Conservation (phyloP, 37 sponge, comb jelly and placozoan genomes). For the Agelas oroides region DNA sequence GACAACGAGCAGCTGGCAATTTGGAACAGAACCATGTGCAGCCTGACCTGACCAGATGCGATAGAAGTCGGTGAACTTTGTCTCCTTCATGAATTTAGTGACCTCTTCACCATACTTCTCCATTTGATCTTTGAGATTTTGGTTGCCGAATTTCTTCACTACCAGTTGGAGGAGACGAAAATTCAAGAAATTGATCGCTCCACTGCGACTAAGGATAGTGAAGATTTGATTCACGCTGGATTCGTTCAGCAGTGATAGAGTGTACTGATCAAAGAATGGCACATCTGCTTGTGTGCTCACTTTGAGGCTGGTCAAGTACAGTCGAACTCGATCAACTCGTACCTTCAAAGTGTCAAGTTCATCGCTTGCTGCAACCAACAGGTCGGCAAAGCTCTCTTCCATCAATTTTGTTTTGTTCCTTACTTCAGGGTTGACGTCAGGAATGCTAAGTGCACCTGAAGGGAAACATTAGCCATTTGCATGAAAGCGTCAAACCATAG, state of each 20-base stretch:
- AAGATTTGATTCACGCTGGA: background rate
- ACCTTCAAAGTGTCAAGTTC: background rate
- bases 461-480: too few relatives aligned
- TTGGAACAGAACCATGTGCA: background rate
- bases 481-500: too few relatives aligned
- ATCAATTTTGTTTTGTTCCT: background rate
- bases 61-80: background rate
- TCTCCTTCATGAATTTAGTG: background rate
- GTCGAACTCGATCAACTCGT: background rate
- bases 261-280: background rate
- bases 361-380: background rate
- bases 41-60: background rate
- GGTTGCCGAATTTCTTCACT: background rate
- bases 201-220: background rate
- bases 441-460: too few relatives aligned
- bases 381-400: constrained; percentile 1
- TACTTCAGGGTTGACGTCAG: background rate
- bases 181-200: background rate
- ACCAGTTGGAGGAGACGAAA: background rate
- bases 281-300: background rate
- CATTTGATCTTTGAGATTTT: background rate
- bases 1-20: background rate
- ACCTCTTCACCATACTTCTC: background rate
- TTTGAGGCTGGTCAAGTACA: background rate
- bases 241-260: background rate